Conservation (phyloP, 2,888 invertebrate species). For the Athetis lepigone region DNA sequence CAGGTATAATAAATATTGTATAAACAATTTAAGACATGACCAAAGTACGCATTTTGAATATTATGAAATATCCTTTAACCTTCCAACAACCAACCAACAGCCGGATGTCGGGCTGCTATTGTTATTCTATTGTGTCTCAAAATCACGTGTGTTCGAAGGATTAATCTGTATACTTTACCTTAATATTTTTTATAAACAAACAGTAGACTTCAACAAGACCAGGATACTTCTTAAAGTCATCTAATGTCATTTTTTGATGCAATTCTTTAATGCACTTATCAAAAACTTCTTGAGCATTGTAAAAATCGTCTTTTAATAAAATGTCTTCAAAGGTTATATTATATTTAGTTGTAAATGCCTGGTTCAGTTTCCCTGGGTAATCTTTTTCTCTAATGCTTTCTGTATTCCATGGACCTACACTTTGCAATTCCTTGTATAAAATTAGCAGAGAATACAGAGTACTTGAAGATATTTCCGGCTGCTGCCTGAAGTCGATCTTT, state of each 20-base stretch:
- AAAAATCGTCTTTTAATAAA: slow-evolving; percentile 64
- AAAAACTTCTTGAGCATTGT: slow-evolving; percentile 77
- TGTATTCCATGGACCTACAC: slow-evolving; percentile 75
- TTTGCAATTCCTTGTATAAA: slow-evolving; percentile 75
- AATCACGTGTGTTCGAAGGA: too few relatives aligned
- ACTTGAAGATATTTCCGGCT: slow-evolving; percentile 59
- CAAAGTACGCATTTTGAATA: too few relatives aligned
- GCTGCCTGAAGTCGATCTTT: slow-evolving; percentile 66
- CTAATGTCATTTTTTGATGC: slow-evolving; percentile 75
- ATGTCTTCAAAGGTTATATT: slow-evolving; percentile 69
- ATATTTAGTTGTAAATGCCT: slow-evolving; percentile 71
- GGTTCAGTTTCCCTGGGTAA: slow-evolving; percentile 70
- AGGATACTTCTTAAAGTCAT: slow-evolving; percentile 81
- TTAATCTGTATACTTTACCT: slow-evolving; percentile 66
- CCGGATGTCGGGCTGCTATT: too few relatives aligned
- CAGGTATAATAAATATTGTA: too few relatives aligned
- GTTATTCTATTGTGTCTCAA: too few relatives aligned
- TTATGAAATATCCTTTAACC: too few relatives aligned
- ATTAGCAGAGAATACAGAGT: slow-evolving; percentile 74
- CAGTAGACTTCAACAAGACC: slow-evolving; percentile 79
- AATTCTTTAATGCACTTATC: slow-evolving; percentile 76
- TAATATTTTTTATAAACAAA: slow-evolving; percentile 70
- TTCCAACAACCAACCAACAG: too few relatives aligned
- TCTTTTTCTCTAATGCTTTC: slow-evolving; percentile 65
- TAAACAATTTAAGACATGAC: too few relatives aligned